Base-by-base conservation (phyloP, 2,888 invertebrate species). In the Seira sanloemensis region DNA sequence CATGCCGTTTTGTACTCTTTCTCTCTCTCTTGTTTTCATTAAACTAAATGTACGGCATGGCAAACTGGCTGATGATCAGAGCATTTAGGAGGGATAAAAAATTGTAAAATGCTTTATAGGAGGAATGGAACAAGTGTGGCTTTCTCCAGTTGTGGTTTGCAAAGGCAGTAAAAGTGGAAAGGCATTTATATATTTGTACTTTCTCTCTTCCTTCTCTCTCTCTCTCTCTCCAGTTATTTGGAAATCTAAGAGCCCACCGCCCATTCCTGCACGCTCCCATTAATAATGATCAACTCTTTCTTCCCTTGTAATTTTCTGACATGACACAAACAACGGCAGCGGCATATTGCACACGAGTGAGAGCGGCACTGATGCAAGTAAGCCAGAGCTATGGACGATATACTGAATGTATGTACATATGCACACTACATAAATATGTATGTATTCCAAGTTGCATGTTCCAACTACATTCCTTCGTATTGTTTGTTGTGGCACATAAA, bases 221-320 rank as follows among this genome's bases (percentile, higher is more conserved):
- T 50, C n/a, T 50, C 50, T 19, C 54, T 72, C 65, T 62, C 19
- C 65, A 26, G n/a, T 62, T 74, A 69, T 77, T 82, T 50, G 82
- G 21, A 77, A 82, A 77, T 81, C 76, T 71, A 75, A 58, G 62
- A 81, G 71, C 24, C 54, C 72, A 77, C 82, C 82, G 82, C 82
- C 82, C 82, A 77, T 77, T 82, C 82, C 76, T 77, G 72, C 67
- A 77, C 67, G 19, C 72, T 82, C 77, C 82, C 82, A 82, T 82
- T 82, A 82, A 82, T 82, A 82, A 82, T 77, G 77, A 82, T 82
- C 82, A 82, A 77, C 82, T 82, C 77, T 75, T 82, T 80, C 65
- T 77, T 67, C 76, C 77, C 69, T 78, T 81, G 76, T 81, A 81
- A 81, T 81, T 81, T 76, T 62, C 62, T 72, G 73, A 77, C 82